phyloP scores from a whole-genome alignment of 1,140 invertebrate species.

The Brachionus rotundiformis region DNA sequence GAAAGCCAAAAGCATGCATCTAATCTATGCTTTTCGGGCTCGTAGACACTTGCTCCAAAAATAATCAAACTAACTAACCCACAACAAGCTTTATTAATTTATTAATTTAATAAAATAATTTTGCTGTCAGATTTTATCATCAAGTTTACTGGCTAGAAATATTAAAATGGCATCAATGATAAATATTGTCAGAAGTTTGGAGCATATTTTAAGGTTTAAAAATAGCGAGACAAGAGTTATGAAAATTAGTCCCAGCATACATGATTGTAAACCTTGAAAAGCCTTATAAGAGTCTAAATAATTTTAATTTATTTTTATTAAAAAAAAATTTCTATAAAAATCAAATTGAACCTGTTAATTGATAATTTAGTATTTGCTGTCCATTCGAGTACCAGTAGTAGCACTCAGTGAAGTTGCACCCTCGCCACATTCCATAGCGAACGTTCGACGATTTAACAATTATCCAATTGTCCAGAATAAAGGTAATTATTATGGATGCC shows the following conservation, averaged over 20 bases:
- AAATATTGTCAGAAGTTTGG: neutral
- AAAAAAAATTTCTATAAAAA: no score
- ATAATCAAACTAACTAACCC: conserved; percentile 43
- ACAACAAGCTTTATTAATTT: conserved; percentile 25
- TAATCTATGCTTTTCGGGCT: neutral
- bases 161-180: conserved; percentile 26
- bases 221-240: conserved; percentile 44
- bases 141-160: conserved; percentile 23
- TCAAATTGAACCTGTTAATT: conserved; percentile 20
- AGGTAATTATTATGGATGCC: conserved; percentile 34
- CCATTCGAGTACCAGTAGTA: conserved; percentile 31
- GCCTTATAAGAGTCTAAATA: conserved; percentile 38
- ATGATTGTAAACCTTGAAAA: conserved; percentile 34
- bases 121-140: neutral
- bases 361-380: neutral
- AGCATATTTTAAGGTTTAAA: neutral
- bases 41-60: neutral
- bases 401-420: neutral
- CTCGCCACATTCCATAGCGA: conserved; percentile 50
- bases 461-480: conserved; percentile 48
- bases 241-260: conserved; percentile 24
- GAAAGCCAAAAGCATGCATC: conserved; percentile 43
- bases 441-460: neutral
- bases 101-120: no score
- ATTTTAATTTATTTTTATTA: neutral